Evolutionary conservation across 2,888 invertebrate species (phyloP), one percentile per base, ranked within the genome.

Genomic region (Ichneumon xanthorius): DNA sequence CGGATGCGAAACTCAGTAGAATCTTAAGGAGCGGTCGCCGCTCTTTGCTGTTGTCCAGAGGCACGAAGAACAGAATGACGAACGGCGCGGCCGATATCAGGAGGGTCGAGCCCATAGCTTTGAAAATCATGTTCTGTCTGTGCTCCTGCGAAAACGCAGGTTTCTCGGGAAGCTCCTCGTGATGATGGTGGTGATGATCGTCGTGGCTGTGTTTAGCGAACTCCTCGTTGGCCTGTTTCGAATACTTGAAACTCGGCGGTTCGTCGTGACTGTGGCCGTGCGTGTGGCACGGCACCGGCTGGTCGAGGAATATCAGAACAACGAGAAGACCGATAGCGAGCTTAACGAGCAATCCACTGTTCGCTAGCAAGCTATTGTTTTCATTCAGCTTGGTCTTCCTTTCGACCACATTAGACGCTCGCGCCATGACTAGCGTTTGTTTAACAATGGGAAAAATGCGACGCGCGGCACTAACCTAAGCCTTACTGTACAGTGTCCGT

Each of bases 31-130:
- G 94, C 0, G 98, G 97, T 93, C 98, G 96, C 93, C 98, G 97
- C 90, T 97, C 97, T 79, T 96, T 96, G 40, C 96, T 96, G 87
- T 97, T 97, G 91, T 99, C 98, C 79, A 99, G 95, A 0, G 99
- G 99, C 90, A 99, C 98, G 85, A 99, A 96, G 92, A 98, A 97
- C 6, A 99, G 95, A 87, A 99, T 97, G 65, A 99, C 95, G 93
- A 98, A 99, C 0, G 99, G 99, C 5, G 98, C 98, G 78, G 98
- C 96, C 93, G 99, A 99, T 92, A 99, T 99, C 80, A 99, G 95
- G 9, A 99, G 93, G 0, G 99, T 99, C 1, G 99, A 98, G 37
- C 96, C 96, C 91, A 99, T 95, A 0, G 99, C 98, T 94, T 97
- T 96, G 45, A 97, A 63, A 58, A 93, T 89, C 7, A 94, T 91